Evolutionary conservation across 2,888 invertebrate genomes (phyloP).

Genomic region (Plebejus anna): DNA sequence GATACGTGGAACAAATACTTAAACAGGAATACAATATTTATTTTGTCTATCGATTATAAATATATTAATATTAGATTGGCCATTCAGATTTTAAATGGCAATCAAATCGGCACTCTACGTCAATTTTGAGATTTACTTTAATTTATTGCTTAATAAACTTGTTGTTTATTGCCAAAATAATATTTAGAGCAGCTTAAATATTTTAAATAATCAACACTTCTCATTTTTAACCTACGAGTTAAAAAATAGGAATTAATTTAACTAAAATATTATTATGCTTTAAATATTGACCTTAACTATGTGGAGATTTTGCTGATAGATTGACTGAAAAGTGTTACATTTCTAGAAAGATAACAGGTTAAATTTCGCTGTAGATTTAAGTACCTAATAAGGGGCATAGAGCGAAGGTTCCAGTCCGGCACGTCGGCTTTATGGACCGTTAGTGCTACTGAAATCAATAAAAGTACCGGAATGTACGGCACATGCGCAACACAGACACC

Average conservation of each 20-base stretch:
- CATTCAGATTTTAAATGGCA: background rate
- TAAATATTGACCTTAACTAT: too few relatives aligned
- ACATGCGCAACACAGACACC: constrained; percentile 70
- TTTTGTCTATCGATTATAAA: background rate
- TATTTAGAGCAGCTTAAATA: background rate
- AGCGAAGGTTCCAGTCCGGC: constrained; percentile 70
- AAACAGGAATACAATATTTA: constrained; percentile 29
- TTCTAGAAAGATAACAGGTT: constrained; percentile 71
- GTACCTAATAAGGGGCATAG: constrained; percentile 75
- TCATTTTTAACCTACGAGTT: background rate
- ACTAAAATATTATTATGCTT: too few relatives aligned
- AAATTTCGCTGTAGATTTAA: constrained; percentile 64
- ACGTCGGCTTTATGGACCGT: constrained; percentile 80
- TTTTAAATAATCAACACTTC: background rate
- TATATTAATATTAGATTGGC: background rate
- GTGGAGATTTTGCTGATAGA: background rate
- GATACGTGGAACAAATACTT: constrained; percentile 45
- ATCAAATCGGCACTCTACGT: background rate
- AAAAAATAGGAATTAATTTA: background rate
- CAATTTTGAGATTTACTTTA: background rate
- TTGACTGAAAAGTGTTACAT: background rate
- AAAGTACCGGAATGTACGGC: constrained; percentile 81
- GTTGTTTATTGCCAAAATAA: background rate
- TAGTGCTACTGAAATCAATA: constrained; percentile 86
- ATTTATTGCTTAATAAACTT: background rate